Base-by-base conservation (phyloP, 2,888 invertebrate genomes). In the Ecdyonurus torrentis region DNA sequence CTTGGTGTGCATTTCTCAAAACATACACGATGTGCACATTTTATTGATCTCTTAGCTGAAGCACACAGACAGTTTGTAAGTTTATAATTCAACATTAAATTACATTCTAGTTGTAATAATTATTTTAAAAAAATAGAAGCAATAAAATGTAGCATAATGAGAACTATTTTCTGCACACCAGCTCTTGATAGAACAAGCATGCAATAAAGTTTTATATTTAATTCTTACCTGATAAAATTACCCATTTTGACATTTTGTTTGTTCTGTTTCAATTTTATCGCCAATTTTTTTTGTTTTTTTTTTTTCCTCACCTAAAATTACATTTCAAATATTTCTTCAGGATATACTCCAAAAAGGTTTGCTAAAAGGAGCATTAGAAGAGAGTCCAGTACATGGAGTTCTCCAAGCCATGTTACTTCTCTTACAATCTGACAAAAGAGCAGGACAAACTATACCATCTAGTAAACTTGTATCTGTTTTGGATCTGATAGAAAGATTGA, bases 361-460 rank as follows among this genome's bases (percentile, higher is more conserved):
- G 59, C 69, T 77, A 23, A 68, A 70, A 64, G 76, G 76, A 7
- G 73, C 75, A 2, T 71, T 72, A 20, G 55, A 55, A 53, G 70
- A 71, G 19, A 70, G 71, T 62, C 76, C 78, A 1, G 72, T 77
- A 55, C 77, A 77, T 69, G 79, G 79, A 65, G 65, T 71, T 10
- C 63, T 76, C 3, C 68, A 69, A 5, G 71, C 71, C 19, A 71
- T 68, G 64, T 69, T 59, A 66, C 69, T 55, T 63, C 69, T 67
- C 63, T 20, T 55, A 7, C n/a, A 55, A n/a, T n/a, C 18, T 10
- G 50, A 50, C 7, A 50, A 50, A n/a, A n/a, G n/a, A n/a, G n/a
- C n/a, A n/a, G n/a, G n/a, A n/a, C 37, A 5, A 37, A 5, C 37
- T 5, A 37, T 37, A 15, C 37, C 37, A 15, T 10, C 15, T 10